Evolutionary conservation across 2,888 invertebrate species (phyloP), one percentile per base, ranked within the genome.

Genomic region (Suillia variegata): DNA sequence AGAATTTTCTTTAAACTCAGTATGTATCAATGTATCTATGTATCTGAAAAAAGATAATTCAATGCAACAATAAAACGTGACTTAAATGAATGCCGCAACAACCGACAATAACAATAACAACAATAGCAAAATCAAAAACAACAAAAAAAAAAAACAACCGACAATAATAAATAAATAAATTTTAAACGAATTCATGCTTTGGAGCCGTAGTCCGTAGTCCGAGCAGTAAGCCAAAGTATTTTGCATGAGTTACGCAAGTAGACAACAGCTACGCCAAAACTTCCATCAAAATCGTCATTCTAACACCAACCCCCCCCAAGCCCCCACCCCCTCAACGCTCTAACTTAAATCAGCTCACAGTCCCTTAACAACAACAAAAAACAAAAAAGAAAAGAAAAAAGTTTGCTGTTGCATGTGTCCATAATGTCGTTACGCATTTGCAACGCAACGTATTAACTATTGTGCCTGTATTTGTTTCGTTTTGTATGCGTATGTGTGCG

Each of bases 21-120:
- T n/a, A n/a, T n/a, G n/a, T n/a, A n/a, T n/a, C n/a, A n/a, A n/a
- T n/a, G n/a, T n/a, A n/a, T 6, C 26, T 26, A 26, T 26, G 26
- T 5, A 6, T 26, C 26, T n/a, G 26, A 26, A 26, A 6, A 10
- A 10, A 10, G 26, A 26, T 6, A 26, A 10, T 10, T 26, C 26
- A 6, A 26, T 26, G 26, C 26, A 26, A 10, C 10, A 26, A 10
- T 5, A 5, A 26, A 26, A n/a, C n/a, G 26, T 26, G 26, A 5
- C 5, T 26, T 26, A 6, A 5, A 26, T n/a, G 26, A 10, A 26
- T 26, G 6, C 26, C 5, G 26, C 42, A 26, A 31, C 51, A 52
- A 22, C 6, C 20, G 22, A 58, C 31, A 47, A 22, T 47, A 22
- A 48, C 21, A 54, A 34, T 51, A 56, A 42, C 42, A 56, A 49